Conservation (phyloP, 2,113 vertebrate genomes). For the Hyperopisus bebe region DNA sequence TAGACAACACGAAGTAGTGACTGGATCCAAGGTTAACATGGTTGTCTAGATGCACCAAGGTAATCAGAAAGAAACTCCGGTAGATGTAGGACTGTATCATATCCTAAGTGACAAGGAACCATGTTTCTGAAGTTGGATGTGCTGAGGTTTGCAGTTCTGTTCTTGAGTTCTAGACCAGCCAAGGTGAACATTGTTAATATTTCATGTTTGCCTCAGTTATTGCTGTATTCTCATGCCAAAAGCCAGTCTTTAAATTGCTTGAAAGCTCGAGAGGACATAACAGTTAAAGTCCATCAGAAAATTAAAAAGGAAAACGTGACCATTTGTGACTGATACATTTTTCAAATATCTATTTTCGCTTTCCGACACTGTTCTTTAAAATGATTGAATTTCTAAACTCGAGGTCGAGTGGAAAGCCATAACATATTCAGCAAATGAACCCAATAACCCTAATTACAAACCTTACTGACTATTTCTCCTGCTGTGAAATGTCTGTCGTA, state of each 20-base stretch:
- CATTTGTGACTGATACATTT: neutral
- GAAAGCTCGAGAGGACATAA: conserved; percentile 27
- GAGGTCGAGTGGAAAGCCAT: neutral
- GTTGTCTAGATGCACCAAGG: neutral
- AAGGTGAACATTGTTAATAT: conserved; percentile 36
- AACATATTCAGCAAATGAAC: neutral
- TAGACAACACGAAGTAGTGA: neutral
- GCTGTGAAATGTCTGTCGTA: neutral
- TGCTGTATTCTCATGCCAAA: conserved; percentile 38
- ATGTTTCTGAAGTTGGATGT: conserved; percentile 20
- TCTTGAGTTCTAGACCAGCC: conserved; percentile 25
- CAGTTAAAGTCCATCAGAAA: neutral
- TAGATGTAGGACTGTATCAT: neutral
- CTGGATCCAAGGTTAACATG: neutral
- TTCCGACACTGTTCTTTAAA: neutral
- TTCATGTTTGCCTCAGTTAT: conserved; percentile 29
- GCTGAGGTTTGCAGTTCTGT: conserved; percentile 14
- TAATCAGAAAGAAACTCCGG: neutral
- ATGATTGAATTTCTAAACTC: neutral
- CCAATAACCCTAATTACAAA: conserved; percentile 5
- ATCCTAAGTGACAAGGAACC: neutral
- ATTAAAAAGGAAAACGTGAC: neutral
- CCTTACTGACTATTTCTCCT: neutral
- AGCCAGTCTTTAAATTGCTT: conserved; percentile 32
- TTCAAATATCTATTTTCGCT: neutral